These are phyloP conservation scores for Rhopalosiphum maidis DNA, from an alignment of 1,140 invertebrate genomes.

Conservation along the genomic window DNA sequence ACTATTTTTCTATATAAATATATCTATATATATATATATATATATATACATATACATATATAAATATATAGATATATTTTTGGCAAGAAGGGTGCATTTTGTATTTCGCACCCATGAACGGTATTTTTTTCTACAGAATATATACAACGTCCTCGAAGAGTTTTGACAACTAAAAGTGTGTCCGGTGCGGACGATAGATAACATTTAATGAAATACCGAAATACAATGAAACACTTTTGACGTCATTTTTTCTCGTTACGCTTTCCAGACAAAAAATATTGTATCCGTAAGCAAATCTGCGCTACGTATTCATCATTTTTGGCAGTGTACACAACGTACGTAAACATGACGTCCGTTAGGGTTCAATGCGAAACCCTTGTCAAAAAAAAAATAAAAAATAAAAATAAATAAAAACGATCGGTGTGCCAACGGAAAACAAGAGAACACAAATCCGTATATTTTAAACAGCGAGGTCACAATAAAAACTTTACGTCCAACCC, in stretches of 20 bases:
- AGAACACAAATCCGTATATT: not conserved
- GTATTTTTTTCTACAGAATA: not conserved
- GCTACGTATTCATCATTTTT: not conserved
- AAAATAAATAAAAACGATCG: not conserved
- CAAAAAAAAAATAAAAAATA: not conserved
- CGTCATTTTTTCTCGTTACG: slow-evolving; percentile 14
- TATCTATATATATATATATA: not conserved
- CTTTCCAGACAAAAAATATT: not conserved
- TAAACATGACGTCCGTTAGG: not conserved
- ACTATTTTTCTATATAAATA: too few relatives aligned
- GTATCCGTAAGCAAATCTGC: not conserved
- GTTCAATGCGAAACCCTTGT: not conserved
- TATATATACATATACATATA: too few relatives aligned
- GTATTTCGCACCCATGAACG: not conserved
- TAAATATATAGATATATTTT: not conserved
- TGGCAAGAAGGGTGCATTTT: slow-evolving; percentile 13
- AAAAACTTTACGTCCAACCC: not conserved
- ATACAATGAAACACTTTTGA: slow-evolving; percentile 8
- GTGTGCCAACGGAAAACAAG: not conserved
- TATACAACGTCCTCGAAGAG: not conserved
- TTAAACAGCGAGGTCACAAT: not conserved
- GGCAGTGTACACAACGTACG: not conserved
- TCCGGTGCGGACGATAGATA: slow-evolving; percentile 40
- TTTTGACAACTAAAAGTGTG: slow-evolving; percentile 48
- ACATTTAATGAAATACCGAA: slow-evolving; percentile 42